Percentiles rank a stretch among this genome's conserved stretches.
Conservation (phyloP, 2,888 invertebrate species). For the Tetragnatha montana region DNA sequence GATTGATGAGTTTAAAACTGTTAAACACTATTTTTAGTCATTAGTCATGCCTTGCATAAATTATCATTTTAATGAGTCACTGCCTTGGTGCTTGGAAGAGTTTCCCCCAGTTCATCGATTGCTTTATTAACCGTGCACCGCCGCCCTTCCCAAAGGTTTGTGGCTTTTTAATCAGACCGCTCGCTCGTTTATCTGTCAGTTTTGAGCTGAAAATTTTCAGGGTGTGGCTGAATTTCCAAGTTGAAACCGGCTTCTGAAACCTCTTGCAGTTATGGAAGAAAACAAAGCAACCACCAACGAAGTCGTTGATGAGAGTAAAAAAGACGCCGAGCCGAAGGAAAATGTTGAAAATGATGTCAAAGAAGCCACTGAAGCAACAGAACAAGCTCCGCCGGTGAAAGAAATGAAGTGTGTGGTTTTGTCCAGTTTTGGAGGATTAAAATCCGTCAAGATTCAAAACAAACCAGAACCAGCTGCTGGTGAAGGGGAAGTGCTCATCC, state of each 20-base stretch:
- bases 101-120: constrained; percentile 31
- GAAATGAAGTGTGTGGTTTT: constrained; percentile 91
- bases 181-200: constrained; percentile 35
- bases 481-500: constrained; percentile 83
- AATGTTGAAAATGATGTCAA: constrained; percentile 49
- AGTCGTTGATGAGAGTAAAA: constrained; percentile 34
- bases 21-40: background rate
- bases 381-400: constrained; percentile 76
- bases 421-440: constrained; percentile 89
- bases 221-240: constrained; percentile 53
- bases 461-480: constrained; percentile 83
- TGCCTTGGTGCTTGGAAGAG: no score
- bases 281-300: constrained; percentile 44
- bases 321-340: constrained; percentile 33
- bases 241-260: background rate
- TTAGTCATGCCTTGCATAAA: constrained; percentile 2
- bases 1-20: no score
- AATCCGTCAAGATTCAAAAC: constrained; percentile 88
- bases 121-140: constrained; percentile 48
- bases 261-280: constrained; percentile 40
- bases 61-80: background rate
- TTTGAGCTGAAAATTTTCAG: constrained; percentile 18
- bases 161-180: constrained; percentile 38
- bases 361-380: constrained; percentile 52
- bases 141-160: constrained; percentile 12